These are phyloP conservation scores for Stenodema calcarata DNA, from an alignment of 2,888 invertebrate genomes.

Conservation along the genomic window DNA sequence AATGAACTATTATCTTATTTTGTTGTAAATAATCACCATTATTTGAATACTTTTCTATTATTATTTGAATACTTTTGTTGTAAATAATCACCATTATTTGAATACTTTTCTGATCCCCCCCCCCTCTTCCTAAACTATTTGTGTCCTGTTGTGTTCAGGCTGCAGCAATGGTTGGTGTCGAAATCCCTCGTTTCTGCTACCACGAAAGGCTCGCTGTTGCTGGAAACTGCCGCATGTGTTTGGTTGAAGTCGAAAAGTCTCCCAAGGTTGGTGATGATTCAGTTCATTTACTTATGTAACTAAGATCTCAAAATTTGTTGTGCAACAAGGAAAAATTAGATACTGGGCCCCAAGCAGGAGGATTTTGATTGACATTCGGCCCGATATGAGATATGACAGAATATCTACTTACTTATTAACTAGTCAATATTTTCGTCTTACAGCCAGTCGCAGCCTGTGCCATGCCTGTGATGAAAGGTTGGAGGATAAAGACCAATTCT, in stretches of 20 bases:
- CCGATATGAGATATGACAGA: no score
- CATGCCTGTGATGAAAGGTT: constrained; percentile 99
- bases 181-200: constrained; percentile 99
- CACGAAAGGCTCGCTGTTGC: constrained; percentile 98
- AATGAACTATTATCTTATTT: no score
- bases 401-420: neutral
- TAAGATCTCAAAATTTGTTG: neutral
- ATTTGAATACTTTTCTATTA: no score
- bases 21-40: no score
- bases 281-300: neutral
- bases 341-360: no score
- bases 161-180: constrained; percentile 92
- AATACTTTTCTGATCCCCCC: no score
- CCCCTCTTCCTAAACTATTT: no score
- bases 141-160: constrained; percentile 76
- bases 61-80: no score
- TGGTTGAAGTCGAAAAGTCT: constrained; percentile 98
- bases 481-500: constrained; percentile 97
- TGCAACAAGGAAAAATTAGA: no score
- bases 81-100: no score
- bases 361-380: no score
- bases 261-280: constrained; percentile 70
- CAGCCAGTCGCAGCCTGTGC: constrained; percentile 97
- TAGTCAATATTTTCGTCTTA: constrained; percentile 40
- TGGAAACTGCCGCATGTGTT: constrained; percentile 99